phyloP scores from a whole-genome alignment of 2,888 invertebrate genomes.

The Coenonympha glycerion region DNA sequence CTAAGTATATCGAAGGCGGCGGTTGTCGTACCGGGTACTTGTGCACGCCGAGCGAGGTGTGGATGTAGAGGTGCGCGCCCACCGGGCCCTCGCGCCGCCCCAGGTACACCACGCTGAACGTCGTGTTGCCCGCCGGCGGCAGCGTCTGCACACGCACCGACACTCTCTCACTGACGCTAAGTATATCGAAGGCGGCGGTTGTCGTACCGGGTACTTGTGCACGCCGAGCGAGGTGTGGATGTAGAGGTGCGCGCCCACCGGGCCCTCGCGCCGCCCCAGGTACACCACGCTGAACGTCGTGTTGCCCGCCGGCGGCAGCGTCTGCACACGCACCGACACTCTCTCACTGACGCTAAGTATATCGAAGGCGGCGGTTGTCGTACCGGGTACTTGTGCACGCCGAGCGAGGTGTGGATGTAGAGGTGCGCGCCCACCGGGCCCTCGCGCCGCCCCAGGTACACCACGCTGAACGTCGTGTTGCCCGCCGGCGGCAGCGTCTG shows the following conservation, averaged over 20 bases:
- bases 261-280: conserved; percentile 93
- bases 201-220: conserved; percentile 85
- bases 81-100: conserved; percentile 93
- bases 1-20: neutral
- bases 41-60: conserved; percentile 94
- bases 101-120: conserved; percentile 96
- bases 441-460: conserved; percentile 94
- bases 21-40: conserved; percentile 82
- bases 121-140: conserved; percentile 92
- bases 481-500: conserved; percentile 92
- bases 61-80: conserved; percentile 91
- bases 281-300: conserved; percentile 97
- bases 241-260: conserved; percentile 89
- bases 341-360: neutral
- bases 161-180: neutral
- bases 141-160: conserved; percentile 78
- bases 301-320: conserved; percentile 91
- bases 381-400: conserved; percentile 91
- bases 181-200: neutral
- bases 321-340: conserved; percentile 65
- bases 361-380: conserved; percentile 20
- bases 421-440: conserved; percentile 91
- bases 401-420: conserved; percentile 95
- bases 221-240: conserved; percentile 96
- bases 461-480: conserved; percentile 96